A percentile compares a stretch with the other conserved stretches of the same genome.
Evolutionary conservation across 2,888 invertebrate genomes (phyloP).

Genomic region (Yponomeuta malinellus): DNA sequence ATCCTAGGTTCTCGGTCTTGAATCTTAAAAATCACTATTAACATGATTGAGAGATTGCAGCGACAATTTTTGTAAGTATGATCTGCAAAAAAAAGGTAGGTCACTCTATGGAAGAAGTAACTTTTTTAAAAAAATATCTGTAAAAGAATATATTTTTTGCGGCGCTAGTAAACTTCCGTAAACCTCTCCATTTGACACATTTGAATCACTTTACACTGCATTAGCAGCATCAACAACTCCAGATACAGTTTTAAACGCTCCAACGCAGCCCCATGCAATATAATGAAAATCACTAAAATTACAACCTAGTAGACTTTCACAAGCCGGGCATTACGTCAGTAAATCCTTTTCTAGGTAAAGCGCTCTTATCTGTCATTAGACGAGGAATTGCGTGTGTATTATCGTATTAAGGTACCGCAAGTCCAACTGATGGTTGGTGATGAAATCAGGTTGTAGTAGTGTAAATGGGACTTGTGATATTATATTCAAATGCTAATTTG

Average conservation of each 20-base stretch:
- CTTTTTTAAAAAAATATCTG: too few species aligned
- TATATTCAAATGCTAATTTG: not conserved
- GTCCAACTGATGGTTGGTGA: conserved; percentile 11
- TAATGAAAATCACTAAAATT: conserved; percentile 15
- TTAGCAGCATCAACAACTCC: not conserved
- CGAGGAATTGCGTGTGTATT: conserved; percentile 13
- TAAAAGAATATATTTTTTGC: too few species aligned
- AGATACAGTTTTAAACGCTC: not conserved
- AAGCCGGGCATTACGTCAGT: conserved; percentile 10
- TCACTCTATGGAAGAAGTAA: too few species aligned
- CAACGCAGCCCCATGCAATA: not conserved
- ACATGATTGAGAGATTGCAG: too few species aligned
- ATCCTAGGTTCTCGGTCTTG: too few species aligned
- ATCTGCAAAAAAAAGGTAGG: too few species aligned
- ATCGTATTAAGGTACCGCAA: conserved; percentile 17
- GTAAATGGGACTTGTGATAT: conserved; percentile 2
- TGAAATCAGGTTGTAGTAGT: conserved; percentile 11
- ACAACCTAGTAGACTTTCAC: conserved; percentile 10
- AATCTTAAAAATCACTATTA: too few species aligned
- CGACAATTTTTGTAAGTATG: too few species aligned
- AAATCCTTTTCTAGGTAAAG: conserved; percentile 14
- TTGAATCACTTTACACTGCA: not conserved
- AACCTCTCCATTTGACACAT: not conserved
- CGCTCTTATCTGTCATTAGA: conserved; percentile 15
- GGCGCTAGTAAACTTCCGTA: too few species aligned